These are phyloP conservation scores for Cyclargus thomasi DNA, from an alignment of 1,140 invertebrate genomes.

Conservation along the genomic window DNA sequence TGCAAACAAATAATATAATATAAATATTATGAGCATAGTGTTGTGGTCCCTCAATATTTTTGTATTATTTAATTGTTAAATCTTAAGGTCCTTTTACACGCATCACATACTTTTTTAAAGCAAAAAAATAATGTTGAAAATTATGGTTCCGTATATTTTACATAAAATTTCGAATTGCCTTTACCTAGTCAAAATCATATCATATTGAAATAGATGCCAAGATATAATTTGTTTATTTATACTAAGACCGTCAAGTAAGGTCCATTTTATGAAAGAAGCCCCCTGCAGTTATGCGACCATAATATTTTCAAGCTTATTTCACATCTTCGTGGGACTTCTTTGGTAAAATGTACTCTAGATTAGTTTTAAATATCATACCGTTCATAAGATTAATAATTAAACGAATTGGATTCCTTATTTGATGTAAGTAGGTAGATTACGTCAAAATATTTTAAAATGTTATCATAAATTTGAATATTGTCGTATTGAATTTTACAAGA, in stretches of 20 bases:
- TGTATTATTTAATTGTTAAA: not conserved
- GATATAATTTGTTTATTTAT: not conserved
- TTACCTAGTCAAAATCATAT: conserved; percentile 9
- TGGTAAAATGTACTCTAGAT: no score
- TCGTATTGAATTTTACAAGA: not conserved
- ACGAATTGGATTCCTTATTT: not conserved
- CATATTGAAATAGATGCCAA: conserved; percentile 10
- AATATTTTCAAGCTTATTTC: no score
- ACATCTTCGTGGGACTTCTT: no score
- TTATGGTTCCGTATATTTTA: not conserved
- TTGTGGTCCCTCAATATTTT: not conserved
- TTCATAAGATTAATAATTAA: not conserved
- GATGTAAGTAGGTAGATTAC: not conserved
- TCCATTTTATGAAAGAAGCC: no score
- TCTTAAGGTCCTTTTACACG: conserved; percentile 2
- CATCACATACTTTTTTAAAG: not conserved
- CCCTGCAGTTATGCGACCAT: no score
- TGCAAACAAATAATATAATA: not conserved
- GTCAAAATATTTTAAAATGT: not conserved
- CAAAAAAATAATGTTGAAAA: not conserved
- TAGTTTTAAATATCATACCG: not conserved
- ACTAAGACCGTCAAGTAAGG: not conserved
- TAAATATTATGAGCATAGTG: not conserved
- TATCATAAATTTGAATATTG: not conserved
- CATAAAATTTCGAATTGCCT: not conserved